Conservation (phyloP, 2,113 vertebrate species). For the Leptobrachium ailaonicum region DNA sequence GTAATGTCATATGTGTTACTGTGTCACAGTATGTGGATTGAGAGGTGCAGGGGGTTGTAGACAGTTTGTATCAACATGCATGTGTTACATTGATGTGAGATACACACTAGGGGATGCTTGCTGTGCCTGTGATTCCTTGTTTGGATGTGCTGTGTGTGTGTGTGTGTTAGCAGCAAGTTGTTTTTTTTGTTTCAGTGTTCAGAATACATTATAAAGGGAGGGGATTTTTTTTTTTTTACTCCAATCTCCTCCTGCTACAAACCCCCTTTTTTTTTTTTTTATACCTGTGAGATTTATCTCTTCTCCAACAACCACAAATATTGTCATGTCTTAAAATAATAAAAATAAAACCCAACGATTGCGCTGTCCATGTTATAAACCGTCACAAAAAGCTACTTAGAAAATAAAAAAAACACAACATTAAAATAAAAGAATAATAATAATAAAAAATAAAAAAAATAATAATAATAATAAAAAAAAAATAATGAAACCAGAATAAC, state of each 20-base stretch:
- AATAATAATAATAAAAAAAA: neutral
- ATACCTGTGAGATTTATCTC: neutral
- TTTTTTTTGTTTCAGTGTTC: constrained; percentile 26
- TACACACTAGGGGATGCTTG: neutral
- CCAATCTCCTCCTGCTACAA: constrained; percentile 4
- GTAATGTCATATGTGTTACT: neutral
- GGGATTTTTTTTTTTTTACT: neutral
- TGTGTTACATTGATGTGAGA: neutral
- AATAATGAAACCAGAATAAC: neutral
- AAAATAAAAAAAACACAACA: neutral
- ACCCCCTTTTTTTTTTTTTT: neutral
- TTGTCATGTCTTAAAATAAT: neutral
- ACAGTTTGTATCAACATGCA: neutral
- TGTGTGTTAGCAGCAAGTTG: constrained; percentile 26
- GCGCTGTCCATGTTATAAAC: too few relatives aligned
- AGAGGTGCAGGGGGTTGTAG: neutral
- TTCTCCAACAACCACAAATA: neutral
- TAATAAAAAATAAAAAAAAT: neutral
- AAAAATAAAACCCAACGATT: too few relatives aligned
- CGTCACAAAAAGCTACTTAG: neutral
- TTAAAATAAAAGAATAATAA: neutral
- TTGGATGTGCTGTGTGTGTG: neutral
- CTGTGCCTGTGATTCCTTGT: neutral
- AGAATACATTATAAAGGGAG: constrained; percentile 5
- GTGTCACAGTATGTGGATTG: neutral